phyloP scores from a whole-genome alignment of 2,888 invertebrate species.

The Noctua janthina region DNA sequence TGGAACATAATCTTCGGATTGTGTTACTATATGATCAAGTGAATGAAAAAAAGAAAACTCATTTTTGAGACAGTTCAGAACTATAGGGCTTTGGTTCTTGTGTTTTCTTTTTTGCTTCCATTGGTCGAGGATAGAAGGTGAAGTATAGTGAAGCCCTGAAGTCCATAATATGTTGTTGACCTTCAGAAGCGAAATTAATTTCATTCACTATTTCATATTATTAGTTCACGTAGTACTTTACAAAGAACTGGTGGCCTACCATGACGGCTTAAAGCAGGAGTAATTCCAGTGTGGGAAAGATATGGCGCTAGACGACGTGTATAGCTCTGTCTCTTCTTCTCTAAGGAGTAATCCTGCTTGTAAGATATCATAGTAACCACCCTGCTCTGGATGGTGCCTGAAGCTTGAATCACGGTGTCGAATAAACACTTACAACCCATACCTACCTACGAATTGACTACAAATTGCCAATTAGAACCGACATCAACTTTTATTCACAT shows the following conservation, averaged over 20 bases:
- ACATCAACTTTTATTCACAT: slow-evolving; percentile 21
- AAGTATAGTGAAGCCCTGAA: background rate
- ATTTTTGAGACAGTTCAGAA: background rate
- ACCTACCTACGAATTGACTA: background rate
- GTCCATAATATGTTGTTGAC: background rate
- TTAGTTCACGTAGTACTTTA: background rate
- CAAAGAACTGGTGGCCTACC: too few relatives aligned
- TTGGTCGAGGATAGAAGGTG: background rate
- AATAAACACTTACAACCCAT: background rate
- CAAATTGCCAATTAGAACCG: slow-evolving; percentile 17
- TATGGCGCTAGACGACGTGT: too few relatives aligned
- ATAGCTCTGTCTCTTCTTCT: too few relatives aligned
- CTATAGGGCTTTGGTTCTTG: background rate
- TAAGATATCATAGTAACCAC: too few relatives aligned
- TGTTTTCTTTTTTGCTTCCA: background rate
- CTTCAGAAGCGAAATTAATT: background rate
- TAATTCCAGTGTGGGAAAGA: too few relatives aligned
- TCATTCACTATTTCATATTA: background rate
- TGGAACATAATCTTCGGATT: background rate
- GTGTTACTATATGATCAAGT: background rate
- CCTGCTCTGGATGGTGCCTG: background rate
- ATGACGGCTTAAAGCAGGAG: too few relatives aligned
- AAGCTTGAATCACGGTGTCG: background rate
- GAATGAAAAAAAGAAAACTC: background rate
- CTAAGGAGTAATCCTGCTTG: too few relatives aligned